A percentile compares a stretch with the other conserved stretches of the same genome.
phyloP scores from a whole-genome alignment of 1,140 invertebrate genomes.

The Epicauta chinensis region DNA sequence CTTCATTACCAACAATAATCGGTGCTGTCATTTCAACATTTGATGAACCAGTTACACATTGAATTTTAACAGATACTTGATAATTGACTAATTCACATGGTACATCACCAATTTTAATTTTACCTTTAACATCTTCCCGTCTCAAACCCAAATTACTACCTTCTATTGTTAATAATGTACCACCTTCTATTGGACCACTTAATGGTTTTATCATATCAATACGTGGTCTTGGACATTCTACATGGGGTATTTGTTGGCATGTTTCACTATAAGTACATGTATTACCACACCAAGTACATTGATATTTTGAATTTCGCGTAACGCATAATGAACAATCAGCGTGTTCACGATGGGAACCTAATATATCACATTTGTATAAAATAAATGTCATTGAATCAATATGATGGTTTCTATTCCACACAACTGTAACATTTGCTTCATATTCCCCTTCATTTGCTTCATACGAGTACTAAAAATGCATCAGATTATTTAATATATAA shows the following conservation, averaged over 20 bases:
- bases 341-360: constrained; percentile 85
- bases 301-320: constrained; percentile 78
- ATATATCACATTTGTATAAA: constrained; percentile 89
- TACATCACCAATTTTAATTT: constrained; percentile 86
- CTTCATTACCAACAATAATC: constrained; percentile 83
- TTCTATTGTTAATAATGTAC: constrained; percentile 91
- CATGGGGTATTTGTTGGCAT: constrained; percentile 63
- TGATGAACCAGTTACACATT: constrained; percentile 78
- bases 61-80: constrained; percentile 85
- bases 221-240: constrained; percentile 83
- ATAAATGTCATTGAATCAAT: constrained; percentile 85
- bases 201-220: constrained; percentile 93
- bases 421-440: constrained; percentile 79
- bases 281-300: constrained; percentile 88
- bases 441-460: constrained; percentile 79
- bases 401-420: constrained; percentile 90
- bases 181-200: constrained; percentile 92
- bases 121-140: constrained; percentile 82
- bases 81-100: constrained; percentile 84
- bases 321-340: constrained; percentile 92
- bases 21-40: constrained; percentile 67
- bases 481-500: constrained; percentile 2
- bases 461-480: constrained; percentile 69
- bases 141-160: constrained; percentile 92
- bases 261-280: constrained; percentile 79